Percentiles rank a stretch among this genome's conserved stretches.
These are phyloP conservation scores for Eulemur coronatus DNA, from an alignment of 2,797 vertebrate genomes.

Conservation along the genomic window DNA sequence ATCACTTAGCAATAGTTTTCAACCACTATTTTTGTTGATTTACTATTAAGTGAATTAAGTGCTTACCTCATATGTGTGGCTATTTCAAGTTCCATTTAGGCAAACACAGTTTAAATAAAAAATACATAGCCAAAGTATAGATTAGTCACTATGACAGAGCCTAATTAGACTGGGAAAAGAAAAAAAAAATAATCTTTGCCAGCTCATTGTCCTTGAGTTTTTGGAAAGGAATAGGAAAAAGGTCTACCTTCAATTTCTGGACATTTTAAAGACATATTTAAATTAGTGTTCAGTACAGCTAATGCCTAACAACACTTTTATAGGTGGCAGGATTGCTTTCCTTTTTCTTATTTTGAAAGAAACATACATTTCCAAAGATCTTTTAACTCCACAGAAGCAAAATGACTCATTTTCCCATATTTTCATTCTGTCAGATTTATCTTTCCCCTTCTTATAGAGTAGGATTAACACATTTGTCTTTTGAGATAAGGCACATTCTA, in stretches of 20 bases:
- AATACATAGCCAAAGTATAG: background rate
- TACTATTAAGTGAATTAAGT: constrained; percentile 12
- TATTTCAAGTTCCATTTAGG: background rate
- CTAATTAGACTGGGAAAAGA: background rate
- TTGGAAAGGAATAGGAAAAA: background rate
- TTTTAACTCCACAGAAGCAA: constrained; percentile 17
- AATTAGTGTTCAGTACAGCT: background rate
- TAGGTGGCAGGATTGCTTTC: background rate
- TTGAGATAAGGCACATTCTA: background rate
- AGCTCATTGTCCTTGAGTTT: background rate
- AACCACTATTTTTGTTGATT: background rate
- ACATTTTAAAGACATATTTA: background rate
- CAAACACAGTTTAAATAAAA: background rate
- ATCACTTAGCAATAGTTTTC: background rate
- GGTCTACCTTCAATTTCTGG: background rate
- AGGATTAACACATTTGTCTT: constrained; percentile 40
- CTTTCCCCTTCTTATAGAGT: constrained; percentile 7
- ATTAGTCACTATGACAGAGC: background rate
- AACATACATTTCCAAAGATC: background rate
- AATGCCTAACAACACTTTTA: background rate
- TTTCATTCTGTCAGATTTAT: constrained; percentile 29
- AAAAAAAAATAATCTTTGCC: background rate
- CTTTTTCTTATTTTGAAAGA: constrained; percentile 25
- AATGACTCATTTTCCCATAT: constrained; percentile 25
- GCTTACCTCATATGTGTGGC: background rate